Percentiles rank a stretch among this genome's conserved stretches.
Conservation (phyloP, 2,888 invertebrate species). For the Lucinisca nassula region DNA sequence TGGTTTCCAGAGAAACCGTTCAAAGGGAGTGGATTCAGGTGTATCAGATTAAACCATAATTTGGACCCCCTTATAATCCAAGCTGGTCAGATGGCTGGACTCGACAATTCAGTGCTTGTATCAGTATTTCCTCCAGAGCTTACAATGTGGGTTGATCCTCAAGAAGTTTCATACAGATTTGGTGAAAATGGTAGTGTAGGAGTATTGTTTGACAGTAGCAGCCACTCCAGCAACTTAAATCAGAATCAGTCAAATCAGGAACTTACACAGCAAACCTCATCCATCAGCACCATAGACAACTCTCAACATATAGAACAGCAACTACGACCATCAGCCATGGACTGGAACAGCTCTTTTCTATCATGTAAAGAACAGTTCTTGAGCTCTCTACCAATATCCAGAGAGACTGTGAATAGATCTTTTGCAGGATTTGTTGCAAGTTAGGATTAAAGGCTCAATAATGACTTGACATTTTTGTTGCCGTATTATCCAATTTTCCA, state of each 20-base stretch:
- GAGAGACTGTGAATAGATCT: constrained; percentile 13
- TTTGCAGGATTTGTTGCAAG: constrained; percentile 55
- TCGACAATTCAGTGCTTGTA: constrained; percentile 89
- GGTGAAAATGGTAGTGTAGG: constrained; percentile 91
- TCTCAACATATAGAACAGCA: background rate
- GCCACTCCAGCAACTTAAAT: constrained; percentile 26
- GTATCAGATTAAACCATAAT: constrained; percentile 92
- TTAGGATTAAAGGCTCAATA: constrained; percentile 68
- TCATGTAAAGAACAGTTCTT: constrained; percentile 77
- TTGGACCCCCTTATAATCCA: constrained; percentile 92
- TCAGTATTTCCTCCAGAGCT: constrained; percentile 91
- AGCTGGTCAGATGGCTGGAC: constrained; percentile 91
- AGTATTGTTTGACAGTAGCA: constrained; percentile 88
- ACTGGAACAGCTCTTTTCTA: constrained; percentile 51
- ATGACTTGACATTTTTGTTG: constrained; percentile 8
- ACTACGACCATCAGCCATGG: background rate
- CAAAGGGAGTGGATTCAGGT: constrained; percentile 92
- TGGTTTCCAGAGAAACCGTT: constrained; percentile 93
- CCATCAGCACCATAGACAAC: too few relatives aligned
- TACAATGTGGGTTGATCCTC: constrained; percentile 93
- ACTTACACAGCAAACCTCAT: constrained; percentile 16
- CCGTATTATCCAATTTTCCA: constrained; percentile 30
- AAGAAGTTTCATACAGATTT: constrained; percentile 92
- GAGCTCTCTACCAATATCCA: constrained; percentile 64
- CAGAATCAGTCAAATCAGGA: constrained; percentile 21